Conservation (phyloP, 2,888 invertebrate species). For the Dascillus cervinus region DNA sequence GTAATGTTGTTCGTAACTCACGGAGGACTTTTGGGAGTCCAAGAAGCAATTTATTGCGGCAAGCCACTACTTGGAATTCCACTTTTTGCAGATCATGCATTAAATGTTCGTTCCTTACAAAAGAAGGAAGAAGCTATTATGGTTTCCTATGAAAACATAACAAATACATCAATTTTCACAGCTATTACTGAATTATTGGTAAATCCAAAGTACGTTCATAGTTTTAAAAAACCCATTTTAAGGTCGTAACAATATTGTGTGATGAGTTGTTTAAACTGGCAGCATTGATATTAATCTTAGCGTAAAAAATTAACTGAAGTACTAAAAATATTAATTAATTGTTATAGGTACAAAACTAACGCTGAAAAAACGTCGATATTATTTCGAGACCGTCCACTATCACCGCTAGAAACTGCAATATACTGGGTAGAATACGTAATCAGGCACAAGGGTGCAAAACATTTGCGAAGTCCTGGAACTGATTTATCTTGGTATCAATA, state of each 20-base stretch:
- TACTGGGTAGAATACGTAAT: slow-evolving; percentile 60
- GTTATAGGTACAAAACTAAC: slow-evolving; percentile 50
- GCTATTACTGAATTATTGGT: too few species aligned
- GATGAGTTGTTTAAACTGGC: too few species aligned
- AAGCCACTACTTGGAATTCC: slow-evolving; percentile 40
- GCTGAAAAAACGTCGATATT: slow-evolving; percentile 44
- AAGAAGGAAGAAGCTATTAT: slow-evolving; percentile 46
- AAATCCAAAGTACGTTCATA: too few species aligned
- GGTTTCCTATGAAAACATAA: slow-evolving; percentile 26
- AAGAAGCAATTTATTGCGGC: slow-evolving; percentile 43
- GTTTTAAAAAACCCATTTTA: too few species aligned
- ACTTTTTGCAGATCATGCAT: slow-evolving; percentile 38
- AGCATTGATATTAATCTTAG: too few species aligned
- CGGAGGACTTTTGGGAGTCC: slow-evolving; percentile 45
- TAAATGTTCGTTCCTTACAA: slow-evolving; percentile 48
- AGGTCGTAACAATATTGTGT: too few species aligned
- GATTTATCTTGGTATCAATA: slow-evolving; percentile 45
- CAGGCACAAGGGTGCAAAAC: slow-evolving; percentile 49
- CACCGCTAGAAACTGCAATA: slow-evolving; percentile 52
- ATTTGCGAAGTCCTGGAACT: slow-evolving; percentile 45
- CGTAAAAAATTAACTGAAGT: too few species aligned
- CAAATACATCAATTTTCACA: too few species aligned
- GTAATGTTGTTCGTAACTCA: slow-evolving; percentile 46
- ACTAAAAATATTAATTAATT: too few species aligned
- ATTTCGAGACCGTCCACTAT: slow-evolving; percentile 51